Evolutionary conservation across 2,888 invertebrate species (phyloP), one percentile per base, ranked within the genome.

Genomic region (Drosophila pseudotakahashii): DNA sequence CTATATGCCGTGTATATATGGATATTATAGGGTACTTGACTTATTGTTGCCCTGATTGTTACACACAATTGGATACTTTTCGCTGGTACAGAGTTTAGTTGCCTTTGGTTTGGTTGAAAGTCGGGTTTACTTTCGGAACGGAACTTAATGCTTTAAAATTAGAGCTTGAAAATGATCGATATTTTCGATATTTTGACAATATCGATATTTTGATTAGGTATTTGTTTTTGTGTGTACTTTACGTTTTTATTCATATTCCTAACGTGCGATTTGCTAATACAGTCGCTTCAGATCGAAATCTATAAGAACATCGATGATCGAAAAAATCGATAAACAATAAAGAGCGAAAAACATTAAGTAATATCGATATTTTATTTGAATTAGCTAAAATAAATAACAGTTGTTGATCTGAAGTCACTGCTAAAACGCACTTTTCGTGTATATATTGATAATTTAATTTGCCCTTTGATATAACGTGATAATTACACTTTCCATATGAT

Each of bases 1-100:
- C 34, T n/a, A 51, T 41, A 32, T 13, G 34, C 14, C 41, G 42
- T 39, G 23, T 45, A 9, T 30, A n/a, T 44, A 52, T 37, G 64
- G 68, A 48, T 53, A 45, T 58, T 75, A 39, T 47, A 54, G 53
- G 44, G 54, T 59, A 59, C 61, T 74, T 45, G 34, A 59, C 70
- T 76, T 80, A 75, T 54, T 59, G 52, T 71, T 59, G 84, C 41
- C 42, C 58, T 81, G 75, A 77, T 78, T 80, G 71, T 64, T 66
- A 37, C 75, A 72, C 63, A 64, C 74, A 74, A 58, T 75, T 57
- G 44, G 50, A 39, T 44, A 51, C 34, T 50, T 36, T 63, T 61
- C 52, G 58, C 41, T 61, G 59, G 64, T 70, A 61, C 37, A 51
- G 42, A 68, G 64, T 75, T 74, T 44, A 39, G 52, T 32, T 23